Conservation (phyloP, 1,140 invertebrate genomes). For the Meloidogyne chitwoodi region DNA sequence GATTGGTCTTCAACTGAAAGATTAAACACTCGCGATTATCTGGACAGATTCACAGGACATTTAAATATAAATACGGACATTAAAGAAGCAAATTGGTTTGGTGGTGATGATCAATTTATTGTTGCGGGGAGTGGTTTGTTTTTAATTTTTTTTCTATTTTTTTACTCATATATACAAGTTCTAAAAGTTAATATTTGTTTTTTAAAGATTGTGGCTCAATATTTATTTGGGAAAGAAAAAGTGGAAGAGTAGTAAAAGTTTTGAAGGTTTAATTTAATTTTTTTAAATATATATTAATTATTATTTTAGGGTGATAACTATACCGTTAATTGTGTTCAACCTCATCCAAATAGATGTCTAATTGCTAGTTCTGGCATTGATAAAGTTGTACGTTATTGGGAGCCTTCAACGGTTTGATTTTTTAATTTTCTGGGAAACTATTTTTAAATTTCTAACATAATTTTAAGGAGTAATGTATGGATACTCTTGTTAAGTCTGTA, state of each 20-base stretch:
- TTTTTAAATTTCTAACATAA: too few relatives aligned
- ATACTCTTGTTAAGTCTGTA: too few relatives aligned
- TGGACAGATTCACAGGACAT: slow-evolving; percentile 18
- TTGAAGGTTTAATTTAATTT: slow-evolving; percentile 14
- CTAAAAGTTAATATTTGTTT: too few relatives aligned
- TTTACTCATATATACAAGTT: too few relatives aligned
- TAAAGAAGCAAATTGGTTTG: slow-evolving; percentile 32
- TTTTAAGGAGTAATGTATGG: too few relatives aligned
- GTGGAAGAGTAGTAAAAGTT: slow-evolving; percentile 9
- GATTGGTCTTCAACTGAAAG: slow-evolving; percentile 15
- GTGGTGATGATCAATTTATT: slow-evolving; percentile 29
- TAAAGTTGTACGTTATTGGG: slow-evolving; percentile 30
- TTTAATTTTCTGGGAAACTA: not conserved
- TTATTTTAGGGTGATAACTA: slow-evolving; percentile 24
- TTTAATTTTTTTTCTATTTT: not conserved
- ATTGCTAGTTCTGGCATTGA: slow-evolving; percentile 36
- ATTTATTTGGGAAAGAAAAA: slow-evolving; percentile 34
- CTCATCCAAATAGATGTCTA: slow-evolving; percentile 22
- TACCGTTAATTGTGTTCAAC: slow-evolving; percentile 29
- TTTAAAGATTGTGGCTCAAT: slow-evolving; percentile 27
- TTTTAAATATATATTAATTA: not conserved
- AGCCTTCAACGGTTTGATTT: slow-evolving; percentile 20
- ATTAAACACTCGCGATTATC: slow-evolving; percentile 14
- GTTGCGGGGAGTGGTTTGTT: slow-evolving; percentile 25
- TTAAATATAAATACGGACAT: slow-evolving; percentile 35